Base-by-base conservation (phyloP, 2,797 vertebrate species). In the Amblyraja radiata region DNA sequence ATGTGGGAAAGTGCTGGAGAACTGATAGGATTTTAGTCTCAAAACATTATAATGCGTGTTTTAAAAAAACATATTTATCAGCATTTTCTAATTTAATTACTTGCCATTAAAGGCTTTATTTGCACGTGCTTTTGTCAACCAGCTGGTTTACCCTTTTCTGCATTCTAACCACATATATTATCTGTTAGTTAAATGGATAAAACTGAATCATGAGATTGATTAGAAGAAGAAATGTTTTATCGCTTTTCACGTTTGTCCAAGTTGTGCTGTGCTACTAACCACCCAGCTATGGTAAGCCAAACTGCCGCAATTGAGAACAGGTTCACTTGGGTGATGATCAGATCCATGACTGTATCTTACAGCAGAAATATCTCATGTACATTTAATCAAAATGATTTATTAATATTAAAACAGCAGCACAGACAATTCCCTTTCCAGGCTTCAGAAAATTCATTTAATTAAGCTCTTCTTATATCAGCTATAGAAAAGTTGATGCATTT, bases 311-410 rank as follows among this genome's bases (percentile, higher is more conserved):
- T 5, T 77, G 76, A 77, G 76, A n/a, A 8, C 28, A 77, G 76
- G 76, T n/a, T 28, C 28, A 77, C 28, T 77, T 77, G 76, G 32
- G 76, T 77, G 76, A n/a, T 77, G 76, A 77, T 77, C 76, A 77
- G 10, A n/a, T 77, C 76, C 77, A 28, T 28, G 76, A 77, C 10
- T 77, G 74, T 25, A 77, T n/a, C 28, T 77, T n/a, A 77, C 76
- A 77, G 76, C 21, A 77, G 1, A n/a, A 77, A 77, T 77, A 77
- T n/a, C 28, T 11, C 28, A n/a, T 77, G 76, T 28, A 77, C 76
- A 77, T 77, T 77, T 77, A 77, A 77, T 77, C 76, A 32, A 77
- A 77, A n/a, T 77, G 76, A 77, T 77, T 77, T 77, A 77, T 32
- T n/a, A 32, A 28, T 77, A 77, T 28, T n/a, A 77, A n/a, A 32